phyloP scores from a whole-genome alignment of 2,113 vertebrate species.

The Odontesthes bonariensis region DNA sequence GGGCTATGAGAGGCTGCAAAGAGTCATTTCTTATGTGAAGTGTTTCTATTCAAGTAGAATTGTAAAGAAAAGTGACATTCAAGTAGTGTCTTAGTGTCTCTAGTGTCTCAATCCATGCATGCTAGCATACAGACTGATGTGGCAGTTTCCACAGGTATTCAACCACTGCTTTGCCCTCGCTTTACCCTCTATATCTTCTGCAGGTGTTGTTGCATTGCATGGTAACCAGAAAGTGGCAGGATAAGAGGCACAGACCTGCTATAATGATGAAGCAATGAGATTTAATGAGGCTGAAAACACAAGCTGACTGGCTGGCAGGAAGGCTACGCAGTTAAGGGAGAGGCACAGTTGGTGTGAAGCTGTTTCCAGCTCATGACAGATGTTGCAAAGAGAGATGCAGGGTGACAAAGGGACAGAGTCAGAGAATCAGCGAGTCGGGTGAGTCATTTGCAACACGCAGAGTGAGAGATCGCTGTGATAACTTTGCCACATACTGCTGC shows the following conservation, averaged over 20 bases:
- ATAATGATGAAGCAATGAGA: conserved; percentile 71
- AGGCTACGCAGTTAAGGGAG: conserved; percentile 57
- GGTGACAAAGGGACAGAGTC: conserved; percentile 32
- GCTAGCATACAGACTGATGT: conserved; percentile 1
- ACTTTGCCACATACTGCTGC: conserved; percentile 45
- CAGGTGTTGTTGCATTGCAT: conserved; percentile 59
- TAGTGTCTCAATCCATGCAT: conserved; percentile 18
- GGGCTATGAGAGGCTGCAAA: background rate
- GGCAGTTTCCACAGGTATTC: conserved; percentile 49
- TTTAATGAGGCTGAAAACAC: conserved; percentile 78
- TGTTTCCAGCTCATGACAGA: conserved; percentile 75
- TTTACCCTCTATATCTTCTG: conserved; percentile 58
- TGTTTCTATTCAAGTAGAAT: conserved; percentile 46
- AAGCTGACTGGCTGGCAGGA: conserved; percentile 71
- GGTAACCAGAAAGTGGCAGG: conserved; percentile 59
- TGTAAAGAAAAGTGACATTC: conserved; percentile 46
- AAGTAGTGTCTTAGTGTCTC: conserved; percentile 10
- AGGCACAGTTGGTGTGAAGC: conserved; percentile 71
- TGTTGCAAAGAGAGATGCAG: conserved; percentile 56
- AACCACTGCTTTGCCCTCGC: conserved; percentile 56
- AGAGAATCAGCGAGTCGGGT: conserved; percentile 30
- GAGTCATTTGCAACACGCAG: conserved; percentile 71
- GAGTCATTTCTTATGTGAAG: conserved; percentile 46
- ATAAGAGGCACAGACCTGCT: conserved; percentile 49
- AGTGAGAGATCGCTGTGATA: conserved; percentile 61